A percentile compares a stretch with the other conserved stretches of the same genome.
Evolutionary conservation across 1,140 invertebrate genomes (phyloP).

Genomic region (Macrostomum lignano): DNA sequence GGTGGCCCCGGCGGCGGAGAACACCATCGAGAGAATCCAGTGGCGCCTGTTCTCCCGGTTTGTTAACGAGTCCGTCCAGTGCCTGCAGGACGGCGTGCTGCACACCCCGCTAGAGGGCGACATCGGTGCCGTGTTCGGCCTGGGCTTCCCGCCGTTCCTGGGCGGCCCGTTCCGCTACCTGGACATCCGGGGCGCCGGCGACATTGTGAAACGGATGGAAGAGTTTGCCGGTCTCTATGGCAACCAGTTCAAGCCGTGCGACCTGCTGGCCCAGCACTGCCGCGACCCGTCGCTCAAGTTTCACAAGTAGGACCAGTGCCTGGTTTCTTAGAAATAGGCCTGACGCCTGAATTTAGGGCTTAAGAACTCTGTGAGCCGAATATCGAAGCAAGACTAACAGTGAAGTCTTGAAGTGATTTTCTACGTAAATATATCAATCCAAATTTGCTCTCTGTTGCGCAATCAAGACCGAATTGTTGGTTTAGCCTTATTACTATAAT

Average conservation of each 20-base stretch:
- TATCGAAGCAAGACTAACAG: too few relatives aligned
- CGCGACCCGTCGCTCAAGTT: conserved; percentile 50
- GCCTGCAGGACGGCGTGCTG: conserved; percentile 79
- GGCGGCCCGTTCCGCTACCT: conserved; percentile 93
- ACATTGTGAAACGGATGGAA: conserved; percentile 64
- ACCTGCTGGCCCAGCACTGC: conserved; percentile 68
- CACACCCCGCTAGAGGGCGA: conserved; percentile 80
- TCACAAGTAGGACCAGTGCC: too few relatives aligned
- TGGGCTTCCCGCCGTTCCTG: conserved; percentile 90
- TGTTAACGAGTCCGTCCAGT: conserved; percentile 82
- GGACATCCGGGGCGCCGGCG: conserved; percentile 63
- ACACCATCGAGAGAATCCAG: conserved; percentile 58
- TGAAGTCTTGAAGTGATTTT: too few relatives aligned
- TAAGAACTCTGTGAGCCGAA: too few relatives aligned
- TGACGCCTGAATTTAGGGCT: too few relatives aligned
- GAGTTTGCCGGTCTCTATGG: conserved; percentile 53
- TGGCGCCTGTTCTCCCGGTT: conserved; percentile 65
- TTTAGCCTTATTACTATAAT: too few relatives aligned
- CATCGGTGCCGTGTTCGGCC: conserved; percentile 85
- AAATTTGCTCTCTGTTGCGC: too few relatives aligned
- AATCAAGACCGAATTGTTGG: too few relatives aligned
- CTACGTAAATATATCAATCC: too few relatives aligned
- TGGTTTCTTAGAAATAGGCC: too few relatives aligned
- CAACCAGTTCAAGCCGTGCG: conserved; percentile 54
- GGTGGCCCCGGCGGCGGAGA: conserved; percentile 15